phyloP scores from a whole-genome alignment of 1,140 invertebrate genomes.

The Macrocentrus cingulum region DNA sequence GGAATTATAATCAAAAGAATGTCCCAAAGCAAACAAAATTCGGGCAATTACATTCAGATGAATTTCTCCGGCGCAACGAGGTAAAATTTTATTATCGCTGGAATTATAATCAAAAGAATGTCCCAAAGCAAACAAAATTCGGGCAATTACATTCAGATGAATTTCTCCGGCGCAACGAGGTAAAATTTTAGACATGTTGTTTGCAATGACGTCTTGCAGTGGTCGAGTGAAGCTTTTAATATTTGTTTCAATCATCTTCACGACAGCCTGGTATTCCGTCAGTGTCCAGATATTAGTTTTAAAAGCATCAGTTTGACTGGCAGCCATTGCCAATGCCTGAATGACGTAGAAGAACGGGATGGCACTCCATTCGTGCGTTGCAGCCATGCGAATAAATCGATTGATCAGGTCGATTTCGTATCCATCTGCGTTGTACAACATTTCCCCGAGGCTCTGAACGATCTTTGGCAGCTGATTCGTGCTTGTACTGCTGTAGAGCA shows the following conservation, averaged over 20 bases:
- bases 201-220: conserved; percentile 35
- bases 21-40: conserved; percentile 29
- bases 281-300: conserved; percentile 24
- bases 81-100: too few species aligned
- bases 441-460: conserved; percentile 30
- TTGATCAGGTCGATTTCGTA: conserved; percentile 24
- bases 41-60: not conserved
- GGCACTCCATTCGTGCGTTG: conserved; percentile 42
- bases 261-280: conserved; percentile 11
- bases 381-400: conserved; percentile 33
- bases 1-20: too few species aligned
- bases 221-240: conserved; percentile 36
- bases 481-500: too few species aligned
- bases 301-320: not conserved
- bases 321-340: conserved; percentile 27
- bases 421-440: conserved; percentile 29
- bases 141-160: too few species aligned
- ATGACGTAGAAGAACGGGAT: conserved; percentile 47
- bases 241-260: conserved; percentile 24
- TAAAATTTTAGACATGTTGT: conserved; percentile 35
- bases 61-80: too few species aligned
- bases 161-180: not conserved
- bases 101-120: too few species aligned
- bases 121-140: too few species aligned
- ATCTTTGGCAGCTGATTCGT: conserved; percentile 35